These are phyloP conservation scores for Micropoecilia bifurca DNA, from an alignment of 2,797 vertebrate species.

Conservation along the genomic window DNA sequence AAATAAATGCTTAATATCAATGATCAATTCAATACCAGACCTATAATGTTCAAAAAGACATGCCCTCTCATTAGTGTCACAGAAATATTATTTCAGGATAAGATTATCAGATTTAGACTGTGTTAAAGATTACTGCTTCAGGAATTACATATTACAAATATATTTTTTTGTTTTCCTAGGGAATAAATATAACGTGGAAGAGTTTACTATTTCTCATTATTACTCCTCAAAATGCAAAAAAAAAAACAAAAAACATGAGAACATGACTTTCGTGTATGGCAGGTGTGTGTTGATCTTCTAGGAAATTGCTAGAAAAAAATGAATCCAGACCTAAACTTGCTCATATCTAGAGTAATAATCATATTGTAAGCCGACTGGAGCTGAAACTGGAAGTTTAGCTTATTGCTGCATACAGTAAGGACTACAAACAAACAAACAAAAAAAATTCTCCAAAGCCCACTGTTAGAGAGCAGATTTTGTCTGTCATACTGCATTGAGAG, in stretches of 20 bases:
- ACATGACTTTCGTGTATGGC: background rate
- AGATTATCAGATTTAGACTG: background rate
- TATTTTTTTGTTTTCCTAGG: background rate
- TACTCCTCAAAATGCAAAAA: background rate
- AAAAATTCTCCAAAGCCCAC: background rate
- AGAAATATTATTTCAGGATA: background rate
- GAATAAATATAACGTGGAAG: background rate
- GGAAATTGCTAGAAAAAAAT: background rate
- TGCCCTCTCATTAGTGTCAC: background rate
- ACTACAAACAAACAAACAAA: background rate
- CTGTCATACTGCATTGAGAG: background rate
- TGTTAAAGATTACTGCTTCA: background rate
- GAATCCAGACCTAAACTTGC: background rate
- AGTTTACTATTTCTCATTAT: background rate
- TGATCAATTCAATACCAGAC: conserved; percentile 36
- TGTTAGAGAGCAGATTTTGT: background rate
- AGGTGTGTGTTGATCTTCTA: background rate
- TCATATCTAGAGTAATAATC: background rate
- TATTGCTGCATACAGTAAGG: background rate
- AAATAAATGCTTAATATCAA: conserved; percentile 51
- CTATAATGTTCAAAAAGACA: conserved; percentile 36
- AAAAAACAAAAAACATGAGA: background rate
- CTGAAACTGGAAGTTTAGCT: background rate
- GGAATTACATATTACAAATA: background rate
- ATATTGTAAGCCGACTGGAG: background rate